Evolutionary conservation across 2,797 vertebrate species (phyloP), one percentile per base, ranked within the genome.

Genomic region (Emydoidea blandingii): DNA sequence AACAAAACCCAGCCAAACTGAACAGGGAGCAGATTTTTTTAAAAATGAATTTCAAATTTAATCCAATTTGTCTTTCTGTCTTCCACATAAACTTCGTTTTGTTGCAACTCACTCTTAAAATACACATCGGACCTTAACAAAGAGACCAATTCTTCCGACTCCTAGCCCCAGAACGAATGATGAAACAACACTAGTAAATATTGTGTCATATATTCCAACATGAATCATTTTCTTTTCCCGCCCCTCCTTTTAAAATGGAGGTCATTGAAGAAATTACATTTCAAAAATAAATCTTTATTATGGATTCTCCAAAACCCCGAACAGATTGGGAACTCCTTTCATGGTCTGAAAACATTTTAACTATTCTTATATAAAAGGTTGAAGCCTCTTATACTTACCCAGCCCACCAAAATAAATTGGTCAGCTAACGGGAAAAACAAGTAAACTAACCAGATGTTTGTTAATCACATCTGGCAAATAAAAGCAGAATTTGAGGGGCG

Each of bases 401-500:
- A 90, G 90, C 74, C 89, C 49, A 25, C 2, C 80, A 29, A 86
- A 80, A 92, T 0, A 41, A 91, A 65, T 41, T 15, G 86, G 8
- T 19, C 53, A 11, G 37, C 84, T 87, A 23, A 41, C 87, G 87
- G 81, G 52, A 59, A 86, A 52, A 94, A 54, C 84, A 82, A 52
- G 76, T 37, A 59, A 27, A 29, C 3, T 34, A 81, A 27, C 57
- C 90, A 97, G 96, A 91, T 72, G 92, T 94, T 90, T 85, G 21
- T 11, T 72, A 34, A 31, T 53, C 94, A 95, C 95, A 97, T 95
- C 94, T 92, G 86, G 79, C 90, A 44, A 16, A 83, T 92, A 41
- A 49, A 74, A 29, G 53, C 87, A 9, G 83, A 72, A 4, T 34
- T 52, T 10, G 74, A 87, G 15, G 49, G 14, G 92, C 90, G 72